Percentiles rank a stretch among this genome's conserved stretches.
Evolutionary conservation across 1,140 invertebrate species (phyloP).

Genomic region (Euwallacea similis): DNA sequence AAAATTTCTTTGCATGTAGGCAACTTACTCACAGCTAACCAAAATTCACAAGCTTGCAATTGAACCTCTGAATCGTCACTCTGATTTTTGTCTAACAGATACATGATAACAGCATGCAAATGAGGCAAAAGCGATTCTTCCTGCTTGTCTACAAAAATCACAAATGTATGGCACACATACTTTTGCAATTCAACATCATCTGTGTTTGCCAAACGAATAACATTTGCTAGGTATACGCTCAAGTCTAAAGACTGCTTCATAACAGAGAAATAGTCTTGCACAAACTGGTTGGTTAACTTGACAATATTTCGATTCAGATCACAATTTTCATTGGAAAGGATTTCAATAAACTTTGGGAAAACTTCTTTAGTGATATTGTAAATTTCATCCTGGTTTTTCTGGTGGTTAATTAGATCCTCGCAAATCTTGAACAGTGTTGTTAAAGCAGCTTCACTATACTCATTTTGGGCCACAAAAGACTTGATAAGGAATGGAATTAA

Average conservation of each 20-base stretch:
- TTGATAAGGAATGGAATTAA: conserved; percentile 46
- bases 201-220: conserved; percentile 46
- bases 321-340: conserved; percentile 43
- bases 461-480: conserved; percentile 44
- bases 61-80: conserved; percentile 91
- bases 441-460: conserved; percentile 48
- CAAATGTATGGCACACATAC: conserved; percentile 50
- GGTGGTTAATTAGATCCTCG: conserved; percentile 47
- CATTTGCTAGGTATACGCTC: conserved; percentile 44
- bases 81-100: conserved; percentile 94
- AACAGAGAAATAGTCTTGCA: conserved; percentile 49
- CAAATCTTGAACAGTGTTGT: conserved; percentile 50
- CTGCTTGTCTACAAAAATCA: conserved; percentile 49
- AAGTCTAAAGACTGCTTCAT: conserved; percentile 47
- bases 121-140: conserved; percentile 69
- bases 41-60: conserved; percentile 98
- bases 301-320: conserved; percentile 42
- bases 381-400: conserved; percentile 46
- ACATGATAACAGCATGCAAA: conserved; percentile 96
- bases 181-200: conserved; percentile 48
- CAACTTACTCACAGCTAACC: conserved; percentile 95
- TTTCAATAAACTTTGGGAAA: conserved; percentile 46
- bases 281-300: conserved; percentile 47
- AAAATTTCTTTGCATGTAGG: conserved; percentile 92
- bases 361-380: conserved; percentile 44